phyloP scores from a whole-genome alignment of 2,888 invertebrate species.

The Drosophila mulleri region DNA sequence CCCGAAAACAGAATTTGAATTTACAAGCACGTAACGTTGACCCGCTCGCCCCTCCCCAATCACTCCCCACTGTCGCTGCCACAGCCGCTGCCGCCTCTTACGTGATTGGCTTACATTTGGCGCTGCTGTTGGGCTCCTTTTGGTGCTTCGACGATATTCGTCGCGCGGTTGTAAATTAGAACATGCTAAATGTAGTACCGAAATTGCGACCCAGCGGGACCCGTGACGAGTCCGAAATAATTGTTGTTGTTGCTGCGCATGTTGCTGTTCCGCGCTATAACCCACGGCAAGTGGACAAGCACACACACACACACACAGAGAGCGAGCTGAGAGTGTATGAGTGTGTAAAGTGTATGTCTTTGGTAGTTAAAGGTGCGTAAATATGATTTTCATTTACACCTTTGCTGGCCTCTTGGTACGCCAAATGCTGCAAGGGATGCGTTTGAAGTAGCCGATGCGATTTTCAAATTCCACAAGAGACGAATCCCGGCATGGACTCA shows the following conservation, averaged over 20 bases:
- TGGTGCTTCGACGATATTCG: constrained; percentile 40
- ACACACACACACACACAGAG: background rate
- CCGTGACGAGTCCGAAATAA: constrained; percentile 49
- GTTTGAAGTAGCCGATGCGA: constrained; percentile 65
- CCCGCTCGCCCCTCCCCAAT: constrained; percentile 6
- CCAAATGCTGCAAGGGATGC: constrained; percentile 56
- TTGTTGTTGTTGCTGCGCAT: constrained; percentile 35
- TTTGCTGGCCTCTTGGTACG: constrained; percentile 14
- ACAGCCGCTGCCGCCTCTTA: constrained; percentile 28
- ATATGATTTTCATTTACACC: constrained; percentile 76
- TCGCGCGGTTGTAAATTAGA: constrained; percentile 80
- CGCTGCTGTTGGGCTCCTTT: constrained; percentile 56
- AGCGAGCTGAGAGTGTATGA: background rate
- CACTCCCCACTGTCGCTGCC: background rate
- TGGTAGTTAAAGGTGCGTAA: constrained; percentile 64
- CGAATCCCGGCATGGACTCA: background rate
- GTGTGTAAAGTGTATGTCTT: background rate
- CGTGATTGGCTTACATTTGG: constrained; percentile 79
- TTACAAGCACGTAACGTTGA: constrained; percentile 79
- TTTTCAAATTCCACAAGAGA: constrained; percentile 13
- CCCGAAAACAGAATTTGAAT: constrained; percentile 71
- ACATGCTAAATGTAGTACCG: constrained; percentile 72
- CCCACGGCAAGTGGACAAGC: constrained; percentile 60
- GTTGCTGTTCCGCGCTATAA: constrained; percentile 38
- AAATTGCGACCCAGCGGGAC: constrained; percentile 41